Conservation (phyloP, 1,140 invertebrate species). For the Aculops lycopersici region DNA sequence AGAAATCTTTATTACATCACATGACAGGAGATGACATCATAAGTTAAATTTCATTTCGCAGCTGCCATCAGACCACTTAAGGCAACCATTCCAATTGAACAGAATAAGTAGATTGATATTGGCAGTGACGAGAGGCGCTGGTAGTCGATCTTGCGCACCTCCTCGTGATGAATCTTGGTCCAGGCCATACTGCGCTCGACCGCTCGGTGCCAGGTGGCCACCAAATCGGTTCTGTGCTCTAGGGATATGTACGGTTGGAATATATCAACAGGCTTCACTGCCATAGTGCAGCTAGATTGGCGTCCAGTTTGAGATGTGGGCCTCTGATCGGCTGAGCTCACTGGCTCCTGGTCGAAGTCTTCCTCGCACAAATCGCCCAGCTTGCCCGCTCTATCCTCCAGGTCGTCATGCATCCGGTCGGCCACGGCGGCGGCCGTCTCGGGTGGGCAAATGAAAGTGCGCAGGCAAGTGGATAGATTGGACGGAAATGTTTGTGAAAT, state of each 20-base stretch:
- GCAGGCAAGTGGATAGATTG: no score
- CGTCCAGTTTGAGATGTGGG: background rate
- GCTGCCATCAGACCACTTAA: no score
- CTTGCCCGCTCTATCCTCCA: background rate
- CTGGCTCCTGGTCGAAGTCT: background rate
- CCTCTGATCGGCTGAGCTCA: background rate
- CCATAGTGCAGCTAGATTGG: no score
- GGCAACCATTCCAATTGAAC: background rate
- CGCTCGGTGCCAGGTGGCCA: constrained; percentile 2
- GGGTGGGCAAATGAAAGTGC: background rate
- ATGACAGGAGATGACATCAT: no score
- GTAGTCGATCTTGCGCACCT: constrained; percentile 4
- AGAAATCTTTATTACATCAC: no score
- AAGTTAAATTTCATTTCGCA: no score
- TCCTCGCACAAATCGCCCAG: background rate
- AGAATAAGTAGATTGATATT: background rate
- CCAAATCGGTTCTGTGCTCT: background rate
- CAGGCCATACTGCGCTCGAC: constrained; percentile 4
- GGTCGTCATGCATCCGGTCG: background rate
- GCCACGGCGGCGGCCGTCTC: background rate
- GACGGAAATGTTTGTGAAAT: no score
- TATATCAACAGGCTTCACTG: no score
- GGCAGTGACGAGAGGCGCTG: constrained; percentile 4
- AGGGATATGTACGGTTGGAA: constrained; percentile 4
- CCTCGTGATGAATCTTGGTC: constrained; percentile 4